phyloP scores from a whole-genome alignment of 2,113 vertebrate species.

The Sinocyclocheilus anophthalmus region DNA sequence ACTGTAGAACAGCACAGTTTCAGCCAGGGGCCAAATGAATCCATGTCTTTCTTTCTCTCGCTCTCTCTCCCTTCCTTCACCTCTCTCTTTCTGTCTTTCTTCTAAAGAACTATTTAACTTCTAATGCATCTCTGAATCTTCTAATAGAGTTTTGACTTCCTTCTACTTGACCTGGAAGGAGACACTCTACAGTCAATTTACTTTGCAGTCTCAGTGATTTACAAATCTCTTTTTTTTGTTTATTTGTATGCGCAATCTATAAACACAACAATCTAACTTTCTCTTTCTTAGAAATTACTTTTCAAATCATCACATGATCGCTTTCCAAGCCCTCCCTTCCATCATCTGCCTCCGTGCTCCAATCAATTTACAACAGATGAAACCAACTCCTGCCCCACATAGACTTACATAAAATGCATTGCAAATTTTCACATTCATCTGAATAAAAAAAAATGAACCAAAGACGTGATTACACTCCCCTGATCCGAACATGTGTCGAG shows the following conservation, averaged over 20 bases:
- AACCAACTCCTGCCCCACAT: background rate
- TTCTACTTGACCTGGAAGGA: constrained; percentile 50
- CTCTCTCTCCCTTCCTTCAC: background rate
- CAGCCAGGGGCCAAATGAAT: background rate
- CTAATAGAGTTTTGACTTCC: background rate
- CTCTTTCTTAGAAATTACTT: background rate
- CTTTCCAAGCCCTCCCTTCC: background rate
- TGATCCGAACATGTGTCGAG: background rate
- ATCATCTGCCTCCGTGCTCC: background rate
- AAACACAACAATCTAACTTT: background rate
- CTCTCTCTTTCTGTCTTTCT: background rate
- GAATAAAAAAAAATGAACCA: background rate
- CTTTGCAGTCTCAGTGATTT: background rate
- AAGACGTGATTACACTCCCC: background rate
- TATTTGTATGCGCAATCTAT: background rate
- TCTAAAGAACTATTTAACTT: background rate
- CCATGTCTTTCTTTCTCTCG: background rate
- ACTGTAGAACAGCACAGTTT: constrained; percentile 6
- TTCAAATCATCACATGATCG: background rate
- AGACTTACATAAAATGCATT: background rate
- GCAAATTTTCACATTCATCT: background rate
- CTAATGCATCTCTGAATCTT: background rate
- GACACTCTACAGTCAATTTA: constrained; percentile 1
- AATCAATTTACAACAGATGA: background rate
- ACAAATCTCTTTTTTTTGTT: background rate